A percentile compares a stretch with the other conserved stretches of the same genome.
These are phyloP conservation scores for Gnathonemus echidnorhynchus DNA, from an alignment of 2,113 vertebrate species.

Conservation along the genomic window DNA sequence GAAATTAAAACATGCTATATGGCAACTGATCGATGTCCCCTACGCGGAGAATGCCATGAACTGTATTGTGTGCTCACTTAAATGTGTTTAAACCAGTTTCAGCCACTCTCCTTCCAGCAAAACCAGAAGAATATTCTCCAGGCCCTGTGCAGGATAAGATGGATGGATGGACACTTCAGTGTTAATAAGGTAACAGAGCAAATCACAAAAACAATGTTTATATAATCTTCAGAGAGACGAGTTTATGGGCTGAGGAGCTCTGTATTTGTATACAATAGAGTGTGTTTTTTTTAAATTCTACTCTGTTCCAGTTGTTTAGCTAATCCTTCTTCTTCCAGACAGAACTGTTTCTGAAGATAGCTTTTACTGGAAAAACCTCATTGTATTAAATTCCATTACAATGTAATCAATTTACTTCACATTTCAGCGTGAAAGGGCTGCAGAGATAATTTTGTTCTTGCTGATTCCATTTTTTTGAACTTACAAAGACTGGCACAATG, in stretches of 20 bases:
- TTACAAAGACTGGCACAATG: neutral
- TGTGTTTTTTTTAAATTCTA: neutral
- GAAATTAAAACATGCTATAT: neutral
- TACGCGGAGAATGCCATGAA: neutral
- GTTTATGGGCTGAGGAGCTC: neutral
- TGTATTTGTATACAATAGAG: neutral
- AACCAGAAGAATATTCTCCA: neutral
- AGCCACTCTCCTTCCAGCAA: neutral
- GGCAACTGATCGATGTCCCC: neutral
- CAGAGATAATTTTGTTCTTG: neutral
- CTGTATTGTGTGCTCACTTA: neutral
- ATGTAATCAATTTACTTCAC: neutral
- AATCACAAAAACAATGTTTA: neutral
- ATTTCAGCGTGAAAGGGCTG: neutral
- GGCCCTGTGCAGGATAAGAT: neutral
- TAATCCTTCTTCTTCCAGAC: neutral
- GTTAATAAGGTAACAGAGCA: neutral
- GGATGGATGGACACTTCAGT: neutral
- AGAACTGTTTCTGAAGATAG: neutral
- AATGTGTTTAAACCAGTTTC: neutral
- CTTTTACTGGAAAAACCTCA: neutral
- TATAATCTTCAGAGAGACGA: neutral
- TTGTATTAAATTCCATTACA: conserved; percentile 4
- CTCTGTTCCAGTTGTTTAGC: neutral
- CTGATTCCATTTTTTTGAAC: neutral